phyloP scores from a whole-genome alignment of 1,140 invertebrate species.

The Ylistrum balloti region DNA sequence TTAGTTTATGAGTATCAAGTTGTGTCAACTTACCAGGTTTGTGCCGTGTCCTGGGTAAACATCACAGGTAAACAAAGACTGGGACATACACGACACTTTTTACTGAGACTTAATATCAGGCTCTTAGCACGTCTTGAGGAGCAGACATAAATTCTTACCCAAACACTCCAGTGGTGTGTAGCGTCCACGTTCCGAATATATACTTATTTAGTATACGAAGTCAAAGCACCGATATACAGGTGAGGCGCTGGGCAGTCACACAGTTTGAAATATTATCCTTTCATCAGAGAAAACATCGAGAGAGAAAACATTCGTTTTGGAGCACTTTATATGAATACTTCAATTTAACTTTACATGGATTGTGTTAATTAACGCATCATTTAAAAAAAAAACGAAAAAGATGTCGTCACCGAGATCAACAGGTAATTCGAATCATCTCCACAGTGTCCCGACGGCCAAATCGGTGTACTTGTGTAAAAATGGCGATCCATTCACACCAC shows the following conservation, averaged over 20 bases:
- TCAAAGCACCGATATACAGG: neutral
- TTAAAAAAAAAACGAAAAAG: neutral
- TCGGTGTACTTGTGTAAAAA: neutral
- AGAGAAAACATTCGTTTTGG: neutral
- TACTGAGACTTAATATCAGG: neutral
- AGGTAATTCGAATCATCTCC: neutral
- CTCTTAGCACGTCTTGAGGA: slow-evolving; percentile 36
- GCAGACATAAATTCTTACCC: slow-evolving; percentile 7
- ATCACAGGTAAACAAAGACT: neutral
- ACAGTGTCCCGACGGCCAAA: neutral
- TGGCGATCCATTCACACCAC: neutral
- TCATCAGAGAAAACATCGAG: too few species aligned
- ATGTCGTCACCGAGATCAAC: neutral
- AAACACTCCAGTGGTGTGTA: slow-evolving; percentile 9
- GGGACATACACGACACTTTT: neutral
- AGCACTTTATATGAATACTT: neutral
- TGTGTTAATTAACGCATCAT: slow-evolving; percentile 24
- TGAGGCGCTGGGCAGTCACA: neutral
- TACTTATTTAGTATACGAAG: too few species aligned
- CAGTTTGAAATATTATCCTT: neutral
- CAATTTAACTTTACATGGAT: neutral
- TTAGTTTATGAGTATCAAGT: neutral
- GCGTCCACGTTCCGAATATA: neutral
- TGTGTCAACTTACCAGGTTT: neutral
- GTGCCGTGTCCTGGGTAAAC: slow-evolving; percentile 14